A percentile compares a stretch with the other conserved stretches of the same genome.
Evolutionary conservation across 2,113 vertebrate genomes (phyloP).

Genomic region (Poeciliopsis occidentalis): DNA sequence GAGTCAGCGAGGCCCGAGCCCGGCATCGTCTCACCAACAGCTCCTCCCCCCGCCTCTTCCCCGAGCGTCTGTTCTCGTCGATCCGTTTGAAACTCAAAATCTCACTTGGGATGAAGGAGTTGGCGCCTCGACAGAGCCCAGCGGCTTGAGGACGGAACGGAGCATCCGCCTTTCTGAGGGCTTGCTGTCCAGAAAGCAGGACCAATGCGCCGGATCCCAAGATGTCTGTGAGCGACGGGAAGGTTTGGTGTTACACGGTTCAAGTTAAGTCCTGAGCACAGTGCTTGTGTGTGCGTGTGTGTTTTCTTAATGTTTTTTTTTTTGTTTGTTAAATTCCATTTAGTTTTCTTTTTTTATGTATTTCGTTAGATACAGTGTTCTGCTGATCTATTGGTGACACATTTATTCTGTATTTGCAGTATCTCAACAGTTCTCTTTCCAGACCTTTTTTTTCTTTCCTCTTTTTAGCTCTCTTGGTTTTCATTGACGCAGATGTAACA

Average conservation of each 20-base stretch:
- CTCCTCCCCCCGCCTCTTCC: background rate
- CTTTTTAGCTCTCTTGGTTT: constrained; percentile 41
- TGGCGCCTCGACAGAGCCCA: background rate
- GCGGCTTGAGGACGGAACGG: constrained; percentile 3
- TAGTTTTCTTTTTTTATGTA: background rate
- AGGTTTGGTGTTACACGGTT: constrained; percentile 49
- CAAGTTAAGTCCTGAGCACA: constrained; percentile 68
- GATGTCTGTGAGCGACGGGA: constrained; percentile 44
- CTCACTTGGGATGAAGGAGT: background rate
- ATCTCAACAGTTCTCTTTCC: constrained; percentile 47
- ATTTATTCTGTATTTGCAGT: constrained; percentile 57
- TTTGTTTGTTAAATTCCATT: constrained; percentile 9
- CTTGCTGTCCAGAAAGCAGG: constrained; percentile 55
- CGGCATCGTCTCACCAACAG: constrained; percentile 7
- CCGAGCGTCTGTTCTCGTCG: constrained; percentile 17
- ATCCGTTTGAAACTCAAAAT: constrained; percentile 39
- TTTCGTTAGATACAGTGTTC: constrained; percentile 58
- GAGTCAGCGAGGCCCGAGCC: constrained; percentile 6
- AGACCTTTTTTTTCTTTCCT: background rate
- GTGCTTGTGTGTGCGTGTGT: constrained; percentile 37
- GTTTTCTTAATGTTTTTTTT: background rate
- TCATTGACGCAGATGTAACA: constrained; percentile 18
- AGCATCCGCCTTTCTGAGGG: background rate
- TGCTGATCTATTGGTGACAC: constrained; percentile 42
- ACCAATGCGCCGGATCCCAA: constrained; percentile 42